These are phyloP conservation scores for Alca torda DNA, from an alignment of 2,797 vertebrate genomes.

Conservation along the genomic window DNA sequence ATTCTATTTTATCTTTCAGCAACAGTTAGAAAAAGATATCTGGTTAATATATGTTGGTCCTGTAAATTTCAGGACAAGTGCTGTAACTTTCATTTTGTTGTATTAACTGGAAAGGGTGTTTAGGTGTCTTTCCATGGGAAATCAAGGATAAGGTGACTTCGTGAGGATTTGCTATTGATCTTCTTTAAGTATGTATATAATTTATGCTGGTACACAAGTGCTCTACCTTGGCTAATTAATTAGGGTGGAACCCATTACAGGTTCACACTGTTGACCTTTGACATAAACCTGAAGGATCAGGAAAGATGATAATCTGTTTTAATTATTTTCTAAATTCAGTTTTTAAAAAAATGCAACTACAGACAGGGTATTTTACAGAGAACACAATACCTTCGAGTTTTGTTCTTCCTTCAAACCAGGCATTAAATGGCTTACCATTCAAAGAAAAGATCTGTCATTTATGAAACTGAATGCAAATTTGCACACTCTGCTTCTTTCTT, in stretches of 20 bases:
- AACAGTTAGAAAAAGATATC: not conserved
- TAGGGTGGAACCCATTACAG: slow-evolving; percentile 1
- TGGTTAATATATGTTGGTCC: not conserved
- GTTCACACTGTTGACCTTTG: not conserved
- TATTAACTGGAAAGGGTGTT: not conserved
- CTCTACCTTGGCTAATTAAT: slow-evolving; percentile 17
- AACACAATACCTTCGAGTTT: not conserved
- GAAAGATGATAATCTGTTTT: not conserved
- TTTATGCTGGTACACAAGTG: not conserved
- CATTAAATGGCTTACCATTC: not conserved
- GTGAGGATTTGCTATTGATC: not conserved
- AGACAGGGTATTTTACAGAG: not conserved
- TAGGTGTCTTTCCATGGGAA: not conserved
- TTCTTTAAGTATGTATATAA: not conserved
- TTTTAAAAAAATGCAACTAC: not conserved
- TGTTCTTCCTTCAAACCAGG: not conserved
- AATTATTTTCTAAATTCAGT: not conserved
- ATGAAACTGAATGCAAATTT: not conserved
- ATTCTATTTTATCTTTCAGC: not conserved
- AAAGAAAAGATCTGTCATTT: not conserved
- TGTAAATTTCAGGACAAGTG: not conserved
- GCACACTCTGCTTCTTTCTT: not conserved
- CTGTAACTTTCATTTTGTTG: not conserved
- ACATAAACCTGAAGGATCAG: not conserved
- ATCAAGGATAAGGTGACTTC: not conserved